These are phyloP conservation scores for Phyllotis vaccarum DNA, from an alignment of 2,797 vertebrate species.

Conservation along the genomic window DNA sequence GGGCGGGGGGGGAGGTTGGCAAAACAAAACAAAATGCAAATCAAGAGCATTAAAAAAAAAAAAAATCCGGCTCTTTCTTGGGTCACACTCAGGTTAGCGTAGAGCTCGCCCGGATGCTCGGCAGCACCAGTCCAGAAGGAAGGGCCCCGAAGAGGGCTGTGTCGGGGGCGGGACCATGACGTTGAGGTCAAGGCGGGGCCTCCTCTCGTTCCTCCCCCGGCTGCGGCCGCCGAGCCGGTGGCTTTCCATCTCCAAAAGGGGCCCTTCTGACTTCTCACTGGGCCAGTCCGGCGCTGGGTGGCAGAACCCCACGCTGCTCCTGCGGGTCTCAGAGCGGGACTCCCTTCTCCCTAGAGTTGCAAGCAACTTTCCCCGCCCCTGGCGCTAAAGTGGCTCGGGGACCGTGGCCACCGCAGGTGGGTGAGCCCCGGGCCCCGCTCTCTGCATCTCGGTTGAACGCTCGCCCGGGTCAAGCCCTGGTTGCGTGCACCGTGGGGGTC, in stretches of 20 bases:
- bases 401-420: conserved; percentile 42
- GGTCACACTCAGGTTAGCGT: neutral
- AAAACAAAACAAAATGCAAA: conserved; percentile 69
- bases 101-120: accelerated
- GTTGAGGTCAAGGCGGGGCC: conserved; percentile 40
- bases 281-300: conserved; percentile 30
- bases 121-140: neutral
- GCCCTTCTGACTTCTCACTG: neutral
- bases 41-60: neutral
- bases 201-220: conserved; percentile 55
- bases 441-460: neutral
- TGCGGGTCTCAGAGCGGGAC: neutral
- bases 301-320: neutral
- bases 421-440: conserved; percentile 26
- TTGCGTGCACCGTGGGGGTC: conserved; percentile 61
- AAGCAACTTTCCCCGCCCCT: conserved; percentile 65
- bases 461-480: neutral
- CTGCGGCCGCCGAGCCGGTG: neutral
- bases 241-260: conserved; percentile 51
- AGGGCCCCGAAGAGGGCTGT: neutral
- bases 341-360: conserved; percentile 47
- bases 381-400: conserved; percentile 31
- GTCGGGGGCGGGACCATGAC: conserved; percentile 71
- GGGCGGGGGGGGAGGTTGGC: conserved; percentile 30
- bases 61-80: neutral